Evolutionary conservation across 1,140 invertebrate species (phyloP).

Genomic region (Dreissena polymorpha): DNA sequence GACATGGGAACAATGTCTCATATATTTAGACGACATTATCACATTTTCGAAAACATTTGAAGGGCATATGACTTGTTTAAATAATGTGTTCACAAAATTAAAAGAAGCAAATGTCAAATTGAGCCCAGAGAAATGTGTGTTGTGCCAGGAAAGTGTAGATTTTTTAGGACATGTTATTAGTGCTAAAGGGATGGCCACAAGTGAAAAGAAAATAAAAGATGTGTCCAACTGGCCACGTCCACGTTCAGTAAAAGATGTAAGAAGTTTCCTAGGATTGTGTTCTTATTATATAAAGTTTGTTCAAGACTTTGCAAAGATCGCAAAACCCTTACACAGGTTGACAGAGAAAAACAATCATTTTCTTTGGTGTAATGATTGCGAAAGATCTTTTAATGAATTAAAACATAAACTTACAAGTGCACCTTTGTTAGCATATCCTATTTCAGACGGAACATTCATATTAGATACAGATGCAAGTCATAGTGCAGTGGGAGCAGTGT

Average conservation of each 20-base stretch:
- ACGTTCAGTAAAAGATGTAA: conserved; percentile 25
- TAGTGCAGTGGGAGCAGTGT: conserved; percentile 12
- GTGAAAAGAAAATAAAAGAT: conserved; percentile 27
- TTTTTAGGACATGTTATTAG: conserved; percentile 26
- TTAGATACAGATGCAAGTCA: conserved; percentile 24
- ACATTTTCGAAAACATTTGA: conserved; percentile 47
- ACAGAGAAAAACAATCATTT: neutral
- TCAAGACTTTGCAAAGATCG: conserved; percentile 2
- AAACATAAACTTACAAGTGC: neutral
- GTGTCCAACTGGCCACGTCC: conserved; percentile 30
- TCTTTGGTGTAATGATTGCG: neutral
- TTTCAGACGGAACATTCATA: neutral
- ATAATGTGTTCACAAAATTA: conserved; percentile 32
- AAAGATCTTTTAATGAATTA: neutral
- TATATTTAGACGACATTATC: conserved; percentile 57
- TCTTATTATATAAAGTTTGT: conserved; percentile 32
- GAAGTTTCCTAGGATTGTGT: conserved; percentile 47
- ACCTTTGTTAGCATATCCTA: conserved; percentile 8
- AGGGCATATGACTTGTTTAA: neutral
- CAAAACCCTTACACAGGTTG: conserved; percentile 17
- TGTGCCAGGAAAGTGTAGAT: conserved; percentile 30
- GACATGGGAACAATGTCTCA: conserved; percentile 31
- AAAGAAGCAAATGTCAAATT: conserved; percentile 12
- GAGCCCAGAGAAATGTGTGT: conserved; percentile 41
- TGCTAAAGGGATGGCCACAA: conserved; percentile 9